Evolutionary conservation across 2,888 invertebrate genomes (phyloP).

Genomic region (Cataglyphis rosenhaueri): DNA sequence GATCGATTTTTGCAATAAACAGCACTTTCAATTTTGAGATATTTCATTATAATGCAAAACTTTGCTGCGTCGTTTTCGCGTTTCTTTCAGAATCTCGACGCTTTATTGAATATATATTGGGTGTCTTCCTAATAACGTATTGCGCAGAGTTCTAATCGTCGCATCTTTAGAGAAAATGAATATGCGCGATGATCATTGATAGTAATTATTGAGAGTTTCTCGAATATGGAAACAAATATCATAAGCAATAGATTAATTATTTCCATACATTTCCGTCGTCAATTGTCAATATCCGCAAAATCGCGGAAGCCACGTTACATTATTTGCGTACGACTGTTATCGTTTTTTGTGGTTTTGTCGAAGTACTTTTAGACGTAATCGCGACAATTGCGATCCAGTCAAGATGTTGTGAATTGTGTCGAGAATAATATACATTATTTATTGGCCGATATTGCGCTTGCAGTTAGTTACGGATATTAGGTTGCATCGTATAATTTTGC

Average conservation of each 20-base stretch:
- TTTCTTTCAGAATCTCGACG: constrained; percentile 37
- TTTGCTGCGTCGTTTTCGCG: not conserved
- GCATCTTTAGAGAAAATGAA: not conserved
- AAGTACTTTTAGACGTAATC: constrained; percentile 14
- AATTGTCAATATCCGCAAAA: constrained; percentile 28
- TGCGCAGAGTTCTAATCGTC: constrained; percentile 12
- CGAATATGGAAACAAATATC: constrained; percentile 6
- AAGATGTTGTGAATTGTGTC: not conserved
- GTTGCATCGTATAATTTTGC: constrained; percentile 15
- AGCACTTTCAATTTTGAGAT: not conserved
- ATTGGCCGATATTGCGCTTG: constrained; percentile 15
- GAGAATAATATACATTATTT: not conserved
- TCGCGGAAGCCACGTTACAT: constrained; percentile 8
- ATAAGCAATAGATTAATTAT: constrained; percentile 33
- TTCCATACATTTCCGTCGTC: constrained; percentile 20
- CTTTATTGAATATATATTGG: constrained; percentile 22
- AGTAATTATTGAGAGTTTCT: constrained; percentile 15
- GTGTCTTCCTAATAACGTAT: constrained; percentile 29
- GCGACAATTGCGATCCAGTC: constrained; percentile 5
- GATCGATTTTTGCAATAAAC: not conserved
- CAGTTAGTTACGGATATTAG: not conserved
- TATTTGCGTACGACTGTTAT: constrained; percentile 15
- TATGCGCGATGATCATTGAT: not conserved
- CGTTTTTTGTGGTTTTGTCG: constrained; percentile 21
- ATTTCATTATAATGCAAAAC: not conserved